Evolutionary conservation across 2,797 vertebrate genomes (phyloP).

Genomic region (Hydrocynus forskahlii): DNA sequence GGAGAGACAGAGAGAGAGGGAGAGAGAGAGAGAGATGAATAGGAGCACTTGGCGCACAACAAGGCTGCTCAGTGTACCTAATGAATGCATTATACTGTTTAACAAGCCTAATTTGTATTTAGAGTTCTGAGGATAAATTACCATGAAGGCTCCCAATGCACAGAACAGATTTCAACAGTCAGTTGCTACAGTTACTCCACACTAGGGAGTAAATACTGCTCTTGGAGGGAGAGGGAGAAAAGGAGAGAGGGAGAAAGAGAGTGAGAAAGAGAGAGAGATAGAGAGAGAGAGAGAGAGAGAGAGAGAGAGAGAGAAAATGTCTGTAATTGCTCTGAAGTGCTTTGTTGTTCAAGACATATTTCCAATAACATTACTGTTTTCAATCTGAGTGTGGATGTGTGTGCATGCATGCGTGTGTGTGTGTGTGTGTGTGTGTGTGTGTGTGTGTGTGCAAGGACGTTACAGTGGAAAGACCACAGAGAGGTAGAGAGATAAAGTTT

Average conservation of each 20-base stretch:
- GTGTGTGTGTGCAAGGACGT: not conserved
- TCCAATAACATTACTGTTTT: conserved; percentile 36
- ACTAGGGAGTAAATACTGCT: conserved; percentile 58
- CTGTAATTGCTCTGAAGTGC: conserved; percentile 60
- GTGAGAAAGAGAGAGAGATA: conserved; percentile 13
- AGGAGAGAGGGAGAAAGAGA: conserved; percentile 32
- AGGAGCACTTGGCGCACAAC: conserved; percentile 57
- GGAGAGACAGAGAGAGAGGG: conserved; percentile 21
- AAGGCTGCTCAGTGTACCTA: conserved; percentile 62
- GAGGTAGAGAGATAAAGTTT: not conserved
- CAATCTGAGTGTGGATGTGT: not conserved
- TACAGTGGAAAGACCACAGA: not conserved
- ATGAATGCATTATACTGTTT: conserved; percentile 69
- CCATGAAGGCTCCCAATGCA: conserved; percentile 63
- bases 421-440: conserved; percentile 11
- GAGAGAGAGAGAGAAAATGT: conserved; percentile 19
- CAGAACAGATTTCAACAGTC: conserved; percentile 62
- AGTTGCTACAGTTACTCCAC: conserved; percentile 58
- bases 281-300: conserved; percentile 27
- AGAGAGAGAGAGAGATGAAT: conserved; percentile 48
- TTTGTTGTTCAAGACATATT: conserved; percentile 63
- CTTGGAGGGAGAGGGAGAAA: conserved; percentile 49
- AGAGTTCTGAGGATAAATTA: conserved; percentile 69
- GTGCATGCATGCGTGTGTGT: not conserved
- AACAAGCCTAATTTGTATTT: conserved; percentile 72